Conservation (phyloP, 2,797 vertebrate genomes). For the Bovichtus variegatus region DNA sequence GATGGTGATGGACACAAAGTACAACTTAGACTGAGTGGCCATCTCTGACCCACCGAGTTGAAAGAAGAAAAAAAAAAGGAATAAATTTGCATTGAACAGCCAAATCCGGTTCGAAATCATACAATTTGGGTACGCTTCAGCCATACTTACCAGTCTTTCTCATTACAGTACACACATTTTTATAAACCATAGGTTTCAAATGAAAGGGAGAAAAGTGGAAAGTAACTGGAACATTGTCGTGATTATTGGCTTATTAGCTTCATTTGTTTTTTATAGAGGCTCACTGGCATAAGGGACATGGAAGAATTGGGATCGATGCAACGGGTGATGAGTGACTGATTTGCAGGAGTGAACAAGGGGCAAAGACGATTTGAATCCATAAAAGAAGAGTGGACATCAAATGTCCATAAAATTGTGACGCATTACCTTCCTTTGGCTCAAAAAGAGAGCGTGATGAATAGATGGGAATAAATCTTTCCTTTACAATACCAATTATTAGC, state of each 20-base stretch:
- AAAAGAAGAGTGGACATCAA: conserved; percentile 19
- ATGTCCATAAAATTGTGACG: conserved; percentile 18
- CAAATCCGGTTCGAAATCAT: too few relatives aligned
- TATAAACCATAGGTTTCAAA: not conserved
- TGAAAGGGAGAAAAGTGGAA: not conserved
- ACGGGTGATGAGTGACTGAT: conserved; percentile 14
- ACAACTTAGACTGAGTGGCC: not conserved
- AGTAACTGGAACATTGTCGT: not conserved
- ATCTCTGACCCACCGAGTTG: too few relatives aligned
- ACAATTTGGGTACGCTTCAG: too few relatives aligned
- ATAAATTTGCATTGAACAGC: too few relatives aligned
- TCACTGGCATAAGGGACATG: not conserved
- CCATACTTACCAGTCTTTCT: not conserved
- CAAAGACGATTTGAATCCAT: conserved; percentile 10
- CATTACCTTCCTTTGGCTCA: conserved; percentile 10
- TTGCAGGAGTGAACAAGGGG: not conserved
- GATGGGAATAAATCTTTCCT: conserved; percentile 20
- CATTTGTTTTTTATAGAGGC: not conserved
- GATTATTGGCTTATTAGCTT: not conserved
- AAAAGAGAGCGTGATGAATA: not conserved
- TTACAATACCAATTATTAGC: conserved; percentile 31
- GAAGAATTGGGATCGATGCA: conserved; percentile 18
- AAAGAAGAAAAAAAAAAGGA: too few relatives aligned
- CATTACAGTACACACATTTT: not conserved
- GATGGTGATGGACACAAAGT: not conserved